Evolutionary conservation across 2,888 invertebrate genomes (phyloP).

Genomic region (Hirtodrosophila confusa): DNA sequence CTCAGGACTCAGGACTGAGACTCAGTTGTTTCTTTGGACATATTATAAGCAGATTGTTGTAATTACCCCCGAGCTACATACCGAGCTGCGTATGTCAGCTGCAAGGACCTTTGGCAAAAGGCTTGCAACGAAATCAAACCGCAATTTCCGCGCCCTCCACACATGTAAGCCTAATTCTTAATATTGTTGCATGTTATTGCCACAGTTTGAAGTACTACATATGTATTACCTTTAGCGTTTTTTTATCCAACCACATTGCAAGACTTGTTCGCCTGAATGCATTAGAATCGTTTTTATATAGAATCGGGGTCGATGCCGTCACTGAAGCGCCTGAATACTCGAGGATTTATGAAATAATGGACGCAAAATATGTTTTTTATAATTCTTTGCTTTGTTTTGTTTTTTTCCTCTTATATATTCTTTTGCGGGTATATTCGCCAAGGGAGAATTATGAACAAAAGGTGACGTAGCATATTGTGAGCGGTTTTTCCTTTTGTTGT

Average conservation of each 20-base stretch:
- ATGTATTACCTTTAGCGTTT: constrained; percentile 14
- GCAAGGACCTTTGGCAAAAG: constrained; percentile 35
- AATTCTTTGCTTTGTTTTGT: constrained; percentile 38
- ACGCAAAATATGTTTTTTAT: constrained; percentile 60
- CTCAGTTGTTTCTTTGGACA: constrained; percentile 18
- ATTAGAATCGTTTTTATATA: constrained; percentile 68
- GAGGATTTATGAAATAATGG: constrained; percentile 73
- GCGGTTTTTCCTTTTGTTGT: constrained; percentile 34
- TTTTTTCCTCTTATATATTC: neutral
- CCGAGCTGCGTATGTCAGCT: constrained; percentile 51
- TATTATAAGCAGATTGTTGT: constrained; percentile 50
- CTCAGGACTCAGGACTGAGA: neutral
- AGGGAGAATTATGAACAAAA: constrained; percentile 49
- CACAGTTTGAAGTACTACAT: constrained; percentile 24
- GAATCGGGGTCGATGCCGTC: constrained; percentile 31
- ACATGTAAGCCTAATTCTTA: constrained; percentile 70
- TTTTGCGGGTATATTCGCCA: constrained; percentile 26
- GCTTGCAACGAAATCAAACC: constrained; percentile 56
- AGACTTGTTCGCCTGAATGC: constrained; percentile 71
- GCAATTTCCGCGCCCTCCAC: constrained; percentile 58
- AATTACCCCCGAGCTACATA: constrained; percentile 37
- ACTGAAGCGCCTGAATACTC: constrained; percentile 33
- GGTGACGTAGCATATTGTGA: constrained; percentile 42
- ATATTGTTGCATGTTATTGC: constrained; percentile 48
- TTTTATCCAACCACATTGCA: constrained; percentile 22